Evolutionary conservation across 1,140 invertebrate genomes (phyloP), one percentile per base, ranked within the genome.

Genomic region (Harpegnathos saltator): DNA sequence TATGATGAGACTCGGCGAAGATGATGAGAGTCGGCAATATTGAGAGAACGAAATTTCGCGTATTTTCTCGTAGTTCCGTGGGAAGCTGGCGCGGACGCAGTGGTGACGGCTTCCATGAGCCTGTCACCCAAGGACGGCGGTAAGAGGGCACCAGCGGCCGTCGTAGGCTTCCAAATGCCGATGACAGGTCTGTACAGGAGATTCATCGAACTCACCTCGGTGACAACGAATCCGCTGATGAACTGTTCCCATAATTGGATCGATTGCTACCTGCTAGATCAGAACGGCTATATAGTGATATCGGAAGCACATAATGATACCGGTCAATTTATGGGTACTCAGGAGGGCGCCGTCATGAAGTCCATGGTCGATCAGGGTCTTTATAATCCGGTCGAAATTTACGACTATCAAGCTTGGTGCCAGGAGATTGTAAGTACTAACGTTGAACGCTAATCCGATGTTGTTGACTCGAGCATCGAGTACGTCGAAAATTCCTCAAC

Each of bases 371-470:
- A 96, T 1, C 95, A 96, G 62, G 95, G 96, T 14, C 96, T 98
- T 62, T 99, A 96, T 90, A 95, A 97, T 83, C 95, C 96, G 85
- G 96, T 98, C 5, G 95, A 96, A 11, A 96, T 98, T 38, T 98
- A 97, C 91, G 98, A 99, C 92, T 98, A 98, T 91, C 98, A 98
- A 93, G 97, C 96, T 1, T 94, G 98, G 22, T 98, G 98, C 90
- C 91, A 95, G 24, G 83, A 90, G 61, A 82, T 89, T 14, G 92
- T 94, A 84, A 92, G 90, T 92, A 78, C n/a, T 0, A n/a, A 14
- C 26, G 29, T n/a, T n/a, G n/a, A n/a, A 29, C 19, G 52, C 54
- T 11, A 54, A 54, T 59, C 11, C 5, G 24, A 44, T 3, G 56
- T 17, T 38, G 50, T 72, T 58, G 26, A 56, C 1, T 72, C 7